phyloP scores from a whole-genome alignment of 1,140 invertebrate species.

The Drosophila trapezifrons region DNA sequence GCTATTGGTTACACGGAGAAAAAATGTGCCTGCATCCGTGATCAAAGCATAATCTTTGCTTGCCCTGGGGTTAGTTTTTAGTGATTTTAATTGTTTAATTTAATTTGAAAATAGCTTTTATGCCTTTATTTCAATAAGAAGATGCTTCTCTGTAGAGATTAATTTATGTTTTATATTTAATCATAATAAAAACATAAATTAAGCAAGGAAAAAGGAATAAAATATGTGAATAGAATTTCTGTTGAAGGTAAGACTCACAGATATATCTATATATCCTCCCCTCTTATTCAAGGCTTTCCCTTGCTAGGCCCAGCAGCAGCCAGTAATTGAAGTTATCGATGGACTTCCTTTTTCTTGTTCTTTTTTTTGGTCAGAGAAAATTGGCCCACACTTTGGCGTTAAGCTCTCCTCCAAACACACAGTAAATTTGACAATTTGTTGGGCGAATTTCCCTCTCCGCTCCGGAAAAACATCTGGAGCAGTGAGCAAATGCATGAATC shows the following conservation, averaged over 20 bases:
- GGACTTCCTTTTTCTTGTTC: neutral
- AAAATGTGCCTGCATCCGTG: neutral
- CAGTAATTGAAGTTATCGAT: conserved; percentile 15
- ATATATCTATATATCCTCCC: neutral
- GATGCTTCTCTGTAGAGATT: no score
- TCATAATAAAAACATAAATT: no score
- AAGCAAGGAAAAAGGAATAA: no score
- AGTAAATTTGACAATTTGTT: conserved; percentile 64
- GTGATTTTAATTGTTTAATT: no score
- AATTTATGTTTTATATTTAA: no score
- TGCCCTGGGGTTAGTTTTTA: no score
- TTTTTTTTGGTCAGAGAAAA: neutral
- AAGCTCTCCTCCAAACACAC: conserved; percentile 34
- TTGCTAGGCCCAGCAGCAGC: no score
- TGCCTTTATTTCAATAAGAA: neutral
- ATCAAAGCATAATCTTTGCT: neutral
- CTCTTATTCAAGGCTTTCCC: no score
- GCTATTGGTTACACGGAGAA: neutral
- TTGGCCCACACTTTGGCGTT: conserved; percentile 24
- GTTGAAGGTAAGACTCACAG: no score
- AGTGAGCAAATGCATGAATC: conserved; percentile 57
- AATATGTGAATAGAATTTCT: no score
- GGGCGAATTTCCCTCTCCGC: conserved; percentile 6
- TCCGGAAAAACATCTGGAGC: conserved; percentile 27
- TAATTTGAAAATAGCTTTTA: neutral